Evolutionary conservation across 2,888 invertebrate genomes (phyloP), one percentile per base, ranked within the genome.

Genomic region (Clepsis dumicolana): DNA sequence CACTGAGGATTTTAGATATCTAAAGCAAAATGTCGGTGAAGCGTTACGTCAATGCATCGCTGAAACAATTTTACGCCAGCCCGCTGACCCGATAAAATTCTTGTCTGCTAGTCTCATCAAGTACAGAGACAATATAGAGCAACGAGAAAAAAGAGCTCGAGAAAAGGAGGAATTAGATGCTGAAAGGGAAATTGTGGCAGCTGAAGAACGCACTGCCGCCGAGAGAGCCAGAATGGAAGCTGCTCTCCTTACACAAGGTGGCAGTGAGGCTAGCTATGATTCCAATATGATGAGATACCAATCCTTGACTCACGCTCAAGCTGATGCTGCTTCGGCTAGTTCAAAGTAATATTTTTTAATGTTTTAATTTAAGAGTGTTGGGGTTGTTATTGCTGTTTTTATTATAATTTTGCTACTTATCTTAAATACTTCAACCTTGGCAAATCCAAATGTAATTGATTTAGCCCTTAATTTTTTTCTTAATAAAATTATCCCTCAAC

Each of bases 201-300:
- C 84, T n/a, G 89, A 91, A 74, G 87, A 87, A 77, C 84, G 82
- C 44, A 87, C 84, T 69, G 87, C 83, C 57, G 83, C 83, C 24
- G 90, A 92, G 73, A 83, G 78, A 74, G 84, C 86, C 27, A 88
- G 87, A 4, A 75, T 83, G 73, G 88, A 88, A 76, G 84, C 84
- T 41, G 82, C 84, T 2, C 67, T 86, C 35, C 72, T 84, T 41
- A 75, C 77, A 14, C 83, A 85, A 66, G 90, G 86, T 56, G 93
- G 87, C 1, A 92, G 93, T 75, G 92, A 92, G 81, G 85, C 86
- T 50, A 91, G 86, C 65, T 89, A 85, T 73, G 93, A 93, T 80
- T 88, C 92, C 3, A 91, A 93, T 79, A 74, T 93, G 32, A 1
- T 83, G 1, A 82, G 85, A 64, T 93, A 93, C 70, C 75, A 76